phyloP scores from a whole-genome alignment of 2,797 vertebrate species.

The Luscinia megarhynchos region DNA sequence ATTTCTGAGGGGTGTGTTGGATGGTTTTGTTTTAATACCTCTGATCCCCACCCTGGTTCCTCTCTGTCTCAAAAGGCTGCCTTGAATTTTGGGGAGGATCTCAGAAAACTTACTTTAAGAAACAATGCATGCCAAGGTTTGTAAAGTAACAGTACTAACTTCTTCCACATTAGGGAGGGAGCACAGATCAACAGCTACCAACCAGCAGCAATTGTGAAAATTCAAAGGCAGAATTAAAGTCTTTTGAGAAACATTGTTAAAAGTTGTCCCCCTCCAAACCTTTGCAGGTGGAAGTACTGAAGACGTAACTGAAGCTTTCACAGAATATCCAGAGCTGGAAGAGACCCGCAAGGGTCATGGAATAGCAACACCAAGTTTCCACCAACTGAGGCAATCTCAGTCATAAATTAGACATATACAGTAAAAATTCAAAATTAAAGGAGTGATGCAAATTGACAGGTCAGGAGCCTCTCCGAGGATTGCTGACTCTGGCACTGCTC shows the following conservation, averaged over 20 bases:
- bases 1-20: too few relatives aligned
- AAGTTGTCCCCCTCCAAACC: not conserved
- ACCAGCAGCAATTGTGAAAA: not conserved
- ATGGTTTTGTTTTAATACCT: not conserved
- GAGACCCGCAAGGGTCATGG: not conserved
- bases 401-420: accelerated
- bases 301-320: not conserved
- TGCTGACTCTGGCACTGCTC: accelerated
- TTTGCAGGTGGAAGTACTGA: accelerated
- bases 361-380: accelerated
- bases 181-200: not conserved
- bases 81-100: not conserved
- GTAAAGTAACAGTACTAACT: not conserved
- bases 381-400: not conserved
- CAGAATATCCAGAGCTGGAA: not conserved
- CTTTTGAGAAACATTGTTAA: not conserved
- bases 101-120: not conserved
- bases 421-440: not conserved
- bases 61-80: not conserved
- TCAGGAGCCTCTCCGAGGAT: accelerated
- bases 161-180: not conserved
- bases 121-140: not conserved
- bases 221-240: not conserved
- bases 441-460: accelerated
- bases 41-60: not conserved